Evolutionary conservation across 2,113 vertebrate genomes (phyloP), one percentile per base, ranked within the genome.

Genomic region (Psammodynastes pulverulentus): DNA sequence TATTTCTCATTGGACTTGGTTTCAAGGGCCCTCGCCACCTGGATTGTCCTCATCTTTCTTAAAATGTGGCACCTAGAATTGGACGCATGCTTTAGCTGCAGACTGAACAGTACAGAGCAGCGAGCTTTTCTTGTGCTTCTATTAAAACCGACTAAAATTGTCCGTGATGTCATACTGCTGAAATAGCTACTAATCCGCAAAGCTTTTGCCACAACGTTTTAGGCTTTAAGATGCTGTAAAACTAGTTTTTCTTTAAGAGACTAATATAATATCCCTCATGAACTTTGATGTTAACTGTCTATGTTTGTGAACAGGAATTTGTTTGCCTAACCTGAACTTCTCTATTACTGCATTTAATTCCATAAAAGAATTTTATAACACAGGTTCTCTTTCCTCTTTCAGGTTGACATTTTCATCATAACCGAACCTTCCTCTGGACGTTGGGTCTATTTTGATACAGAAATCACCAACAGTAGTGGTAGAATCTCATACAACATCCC

Each of bases 361-460:
- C 29, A 43, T 52, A 43, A 29, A 34, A 13, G 19, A 34, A 52
- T 5, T 15, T 39, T 53, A 51, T 49, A n/a, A n/a, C 23, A 39
- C 34, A 29, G 6, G 53, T 34, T 12, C 1, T 9, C 0, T 34
- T 86, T 86, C 0, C 3, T 84, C 84, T 93, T 87, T 12, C 95
- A 99, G 99, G 99, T 99, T 91, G 99, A 99, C 95, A 97, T 99
- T 94, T 97, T 99, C 86, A 96, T 99, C 88, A 99, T 99, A 98
- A 98, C 98, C 1, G 98, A 99, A 91, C 98, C 99, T 0, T 98
- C 99, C 84, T 99, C 98, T 0, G 98, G 98, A 46, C 98, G 98
- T 95, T 99, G 99, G 99, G 98, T 99, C 48, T 98, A 99, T 95
- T 98, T 99, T 95, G 99, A 99, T 97, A 99, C 98, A 0, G 99